phyloP scores from a whole-genome alignment of 1,140 invertebrate species.

The Conus betulinus region DNA sequence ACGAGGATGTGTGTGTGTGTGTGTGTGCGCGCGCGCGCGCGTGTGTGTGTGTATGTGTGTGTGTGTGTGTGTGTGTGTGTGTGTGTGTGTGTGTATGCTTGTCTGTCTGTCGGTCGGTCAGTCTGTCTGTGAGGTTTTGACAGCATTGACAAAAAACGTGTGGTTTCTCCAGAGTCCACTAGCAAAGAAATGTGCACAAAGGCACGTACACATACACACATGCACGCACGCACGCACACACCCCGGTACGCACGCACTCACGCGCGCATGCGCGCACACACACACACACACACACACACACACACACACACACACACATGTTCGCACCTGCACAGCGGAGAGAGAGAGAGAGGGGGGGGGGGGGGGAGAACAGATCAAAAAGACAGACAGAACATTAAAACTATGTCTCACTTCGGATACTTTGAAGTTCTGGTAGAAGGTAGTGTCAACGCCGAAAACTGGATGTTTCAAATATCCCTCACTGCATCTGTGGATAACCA shows the following conservation, averaged over 20 bases:
- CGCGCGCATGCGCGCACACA: no score
- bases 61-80: no score
- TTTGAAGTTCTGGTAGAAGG: neutral
- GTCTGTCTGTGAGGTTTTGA: neutral
- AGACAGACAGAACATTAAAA: neutral
- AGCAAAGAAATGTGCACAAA: neutral
- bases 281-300: no score
- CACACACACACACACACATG: no score
- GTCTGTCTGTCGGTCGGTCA: no score
- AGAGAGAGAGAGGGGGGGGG: neutral
- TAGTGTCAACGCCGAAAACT: neutral
- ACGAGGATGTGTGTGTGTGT: no score
- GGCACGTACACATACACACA: neutral
- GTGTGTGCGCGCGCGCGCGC: no score
- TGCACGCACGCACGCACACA: neutral
- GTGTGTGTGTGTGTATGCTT: no score
- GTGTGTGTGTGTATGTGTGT: no score
- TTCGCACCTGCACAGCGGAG: neutral
- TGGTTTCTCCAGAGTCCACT: neutral
- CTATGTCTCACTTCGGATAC: neutral
- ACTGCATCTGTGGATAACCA: neutral
- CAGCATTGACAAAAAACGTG: neutral
- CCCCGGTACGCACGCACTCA: no score
- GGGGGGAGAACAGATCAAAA: neutral
- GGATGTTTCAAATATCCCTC: neutral